Conservation (phyloP, 1,140 invertebrate species). For the Aphidius gifuensis region DNA sequence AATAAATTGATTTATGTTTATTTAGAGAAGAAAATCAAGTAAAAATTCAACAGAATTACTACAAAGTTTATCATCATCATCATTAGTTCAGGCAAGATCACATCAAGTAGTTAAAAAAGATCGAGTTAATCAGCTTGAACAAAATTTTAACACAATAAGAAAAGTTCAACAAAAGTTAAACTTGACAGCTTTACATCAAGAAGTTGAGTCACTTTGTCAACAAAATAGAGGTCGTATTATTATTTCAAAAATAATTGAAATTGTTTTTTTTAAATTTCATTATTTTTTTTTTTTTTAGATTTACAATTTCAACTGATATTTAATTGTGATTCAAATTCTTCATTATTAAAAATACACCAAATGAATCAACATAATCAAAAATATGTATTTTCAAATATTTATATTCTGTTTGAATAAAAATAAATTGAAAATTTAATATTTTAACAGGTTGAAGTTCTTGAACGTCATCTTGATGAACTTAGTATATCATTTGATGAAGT, state of each 20-base stretch:
- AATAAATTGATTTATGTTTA: constrained; percentile 60
- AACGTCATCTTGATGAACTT: constrained; percentile 60
- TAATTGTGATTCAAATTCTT: constrained; percentile 52
- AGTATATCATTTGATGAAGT: constrained; percentile 58
- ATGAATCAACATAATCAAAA: constrained; percentile 57
- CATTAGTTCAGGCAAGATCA: too few relatives aligned
- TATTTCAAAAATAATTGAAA: too few relatives aligned
- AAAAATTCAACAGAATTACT: too few relatives aligned
- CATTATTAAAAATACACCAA: constrained; percentile 58
- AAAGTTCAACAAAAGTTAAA: constrained; percentile 69
- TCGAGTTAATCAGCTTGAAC: constrained; percentile 66
- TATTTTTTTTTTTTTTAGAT: too few relatives aligned
- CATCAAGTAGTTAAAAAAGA: constrained; percentile 29
- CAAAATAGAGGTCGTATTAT: constrained; percentile 63
- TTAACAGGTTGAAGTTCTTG: constrained; percentile 62
- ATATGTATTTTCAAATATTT: constrained; percentile 41
- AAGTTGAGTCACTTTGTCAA: constrained; percentile 66
- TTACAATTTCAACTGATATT: constrained; percentile 74
- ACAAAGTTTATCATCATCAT: too few relatives aligned
- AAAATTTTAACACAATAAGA: constrained; percentile 71
- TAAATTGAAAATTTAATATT: constrained; percentile 55
- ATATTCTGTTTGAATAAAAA: not conserved
- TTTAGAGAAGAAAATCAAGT: too few relatives aligned
- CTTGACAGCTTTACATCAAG: constrained; percentile 66
- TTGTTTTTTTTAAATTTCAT: too few relatives aligned